Evolutionary conservation across 1,140 invertebrate species (phyloP).

Genomic region (Cydia amplana): DNA sequence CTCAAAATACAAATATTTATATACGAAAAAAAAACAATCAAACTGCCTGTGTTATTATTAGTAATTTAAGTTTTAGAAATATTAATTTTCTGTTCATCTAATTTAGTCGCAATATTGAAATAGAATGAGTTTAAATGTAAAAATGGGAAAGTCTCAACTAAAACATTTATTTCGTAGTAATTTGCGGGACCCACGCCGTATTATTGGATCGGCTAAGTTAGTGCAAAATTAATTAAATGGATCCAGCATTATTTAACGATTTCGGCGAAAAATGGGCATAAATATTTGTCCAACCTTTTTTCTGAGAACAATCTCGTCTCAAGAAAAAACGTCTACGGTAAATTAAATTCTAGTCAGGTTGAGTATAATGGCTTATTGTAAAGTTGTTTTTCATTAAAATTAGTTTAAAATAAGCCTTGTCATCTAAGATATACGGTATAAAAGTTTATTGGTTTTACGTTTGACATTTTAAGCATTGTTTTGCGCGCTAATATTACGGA

Average conservation of each 20-base stretch:
- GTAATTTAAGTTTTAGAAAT: too few species aligned
- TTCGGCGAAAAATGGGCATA: not conserved
- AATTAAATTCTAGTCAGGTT: constrained; percentile 22
- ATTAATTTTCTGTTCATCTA: too few species aligned
- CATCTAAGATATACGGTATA: not conserved
- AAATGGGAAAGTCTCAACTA: too few species aligned
- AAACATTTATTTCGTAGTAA: too few species aligned
- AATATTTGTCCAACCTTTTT: not conserved
- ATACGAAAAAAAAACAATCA: too few species aligned
- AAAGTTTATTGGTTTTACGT: not conserved
- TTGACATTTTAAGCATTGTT: not conserved
- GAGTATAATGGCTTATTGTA: constrained; percentile 13
- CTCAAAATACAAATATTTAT: too few species aligned
- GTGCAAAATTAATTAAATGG: not conserved
- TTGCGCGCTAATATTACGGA: not conserved
- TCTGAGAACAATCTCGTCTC: constrained; percentile 15
- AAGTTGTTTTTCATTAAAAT: not conserved
- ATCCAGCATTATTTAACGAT: not conserved
- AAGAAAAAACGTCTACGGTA: constrained; percentile 12
- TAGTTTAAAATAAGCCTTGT: not conserved
- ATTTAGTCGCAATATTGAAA: too few species aligned
- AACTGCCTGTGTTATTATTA: too few species aligned
- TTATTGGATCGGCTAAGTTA: not conserved
- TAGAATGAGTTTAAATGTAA: too few species aligned
- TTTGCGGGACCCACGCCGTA: too few species aligned